Percentiles rank a stretch among this genome's conserved stretches.
Evolutionary conservation across 2,888 invertebrate genomes (phyloP).

Genomic region (Onthophagus sagittarius): DNA sequence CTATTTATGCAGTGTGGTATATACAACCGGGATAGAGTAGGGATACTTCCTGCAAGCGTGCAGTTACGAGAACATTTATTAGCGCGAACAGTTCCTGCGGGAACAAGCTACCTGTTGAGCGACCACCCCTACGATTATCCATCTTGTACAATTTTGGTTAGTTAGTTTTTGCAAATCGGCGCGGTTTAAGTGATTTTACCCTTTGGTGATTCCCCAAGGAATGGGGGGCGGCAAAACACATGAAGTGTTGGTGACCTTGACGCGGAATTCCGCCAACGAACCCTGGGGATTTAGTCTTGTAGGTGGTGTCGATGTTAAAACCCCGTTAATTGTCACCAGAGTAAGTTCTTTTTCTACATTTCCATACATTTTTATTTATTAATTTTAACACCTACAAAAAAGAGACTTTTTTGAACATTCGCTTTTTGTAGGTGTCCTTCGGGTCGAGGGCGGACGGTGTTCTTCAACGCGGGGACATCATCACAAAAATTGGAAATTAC

Average conservation of each 20-base stretch:
- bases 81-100: background rate
- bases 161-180: background rate
- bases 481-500: slow-evolving; percentile 85
- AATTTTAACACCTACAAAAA: background rate
- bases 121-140: slow-evolving; percentile 5
- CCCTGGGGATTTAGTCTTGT: slow-evolving; percentile 86
- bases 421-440: slow-evolving; percentile 67
- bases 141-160: background rate
- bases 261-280: slow-evolving; percentile 64
- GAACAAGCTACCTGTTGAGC: slow-evolving; percentile 23
- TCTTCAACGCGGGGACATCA: slow-evolving; percentile 84
- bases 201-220: slow-evolving; percentile 21
- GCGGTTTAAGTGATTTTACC: background rate
- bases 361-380: background rate
- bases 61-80: background rate
- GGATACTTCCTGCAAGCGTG: background rate
- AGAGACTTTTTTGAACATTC: background rate
- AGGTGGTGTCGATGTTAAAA: slow-evolving; percentile 81
- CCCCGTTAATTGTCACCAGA: slow-evolving; percentile 84
- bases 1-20: background rate
- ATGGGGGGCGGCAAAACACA: slow-evolving; percentile 70
- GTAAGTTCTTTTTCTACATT: slow-evolving; percentile 54
- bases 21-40: background rate
- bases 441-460: slow-evolving; percentile 83
- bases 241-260: slow-evolving; percentile 70